phyloP scores from a whole-genome alignment of 2,888 invertebrate species.

The Oconnorella tubifera region DNA sequence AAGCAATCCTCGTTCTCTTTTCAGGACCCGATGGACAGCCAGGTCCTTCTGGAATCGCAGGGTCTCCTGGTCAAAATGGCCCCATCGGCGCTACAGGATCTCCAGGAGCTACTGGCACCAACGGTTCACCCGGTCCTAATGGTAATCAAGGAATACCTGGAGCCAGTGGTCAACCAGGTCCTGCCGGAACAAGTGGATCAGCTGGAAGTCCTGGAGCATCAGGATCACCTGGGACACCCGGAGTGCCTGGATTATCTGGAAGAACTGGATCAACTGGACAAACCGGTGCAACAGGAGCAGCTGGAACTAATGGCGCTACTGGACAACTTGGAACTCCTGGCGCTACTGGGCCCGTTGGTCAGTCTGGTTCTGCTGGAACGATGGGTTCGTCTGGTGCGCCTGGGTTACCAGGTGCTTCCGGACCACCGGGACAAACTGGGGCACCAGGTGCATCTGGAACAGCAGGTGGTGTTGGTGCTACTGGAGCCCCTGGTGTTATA shows the following conservation, averaged over 20 bases:
- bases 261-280: constrained; percentile 19
- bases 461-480: constrained; percentile 5
- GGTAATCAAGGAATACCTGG: constrained; percentile 23
- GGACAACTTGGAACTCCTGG: constrained; percentile 6
- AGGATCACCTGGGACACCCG: constrained; percentile 5
- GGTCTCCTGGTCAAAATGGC: not conserved
- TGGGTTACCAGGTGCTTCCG: not conserved
- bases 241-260: constrained; percentile 28
- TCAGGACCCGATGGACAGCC: constrained; percentile 2
- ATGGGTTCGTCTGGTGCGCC: constrained; percentile 6
- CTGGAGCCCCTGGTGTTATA: constrained; percentile 1
- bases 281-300: not conserved
- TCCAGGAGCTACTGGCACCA: constrained; percentile 6
- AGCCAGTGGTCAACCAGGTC: constrained; percentile 16
- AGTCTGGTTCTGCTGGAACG: not conserved
- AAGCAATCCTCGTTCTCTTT: not conserved
- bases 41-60: constrained; percentile 3
- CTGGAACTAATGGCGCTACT: constrained; percentile 1
- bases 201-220: constrained; percentile 18
- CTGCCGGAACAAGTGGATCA: constrained; percentile 27
- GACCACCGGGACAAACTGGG: not conserved
- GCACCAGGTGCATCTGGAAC: constrained; percentile 2
- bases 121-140: constrained; percentile 19
- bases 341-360: not conserved
- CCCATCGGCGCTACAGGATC: not conserved